Conservation (phyloP, 1,140 invertebrate genomes). For the Drosophila nigrodunni region DNA sequence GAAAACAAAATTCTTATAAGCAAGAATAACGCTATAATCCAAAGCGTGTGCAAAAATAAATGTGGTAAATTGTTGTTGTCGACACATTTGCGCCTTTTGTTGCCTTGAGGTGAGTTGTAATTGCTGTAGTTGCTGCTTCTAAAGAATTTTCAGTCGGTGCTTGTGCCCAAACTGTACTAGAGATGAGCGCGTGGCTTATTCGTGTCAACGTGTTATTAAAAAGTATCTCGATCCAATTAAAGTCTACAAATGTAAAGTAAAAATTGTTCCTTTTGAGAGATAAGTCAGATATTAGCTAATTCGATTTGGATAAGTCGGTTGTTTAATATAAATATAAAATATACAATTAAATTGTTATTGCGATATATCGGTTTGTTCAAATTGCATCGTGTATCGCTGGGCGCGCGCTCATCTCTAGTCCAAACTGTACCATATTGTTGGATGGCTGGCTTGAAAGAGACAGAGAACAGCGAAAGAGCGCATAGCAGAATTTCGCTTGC, state of each 20-base stretch:
- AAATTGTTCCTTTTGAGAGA: background rate
- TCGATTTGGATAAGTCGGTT: background rate
- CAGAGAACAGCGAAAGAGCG: constrained; percentile 12
- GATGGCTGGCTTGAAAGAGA: constrained; percentile 12
- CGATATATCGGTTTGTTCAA: background rate
- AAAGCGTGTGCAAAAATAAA: constrained; percentile 23
- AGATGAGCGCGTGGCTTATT: constrained; percentile 35
- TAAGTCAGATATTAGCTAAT: background rate
- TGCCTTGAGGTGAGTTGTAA: constrained; percentile 45
- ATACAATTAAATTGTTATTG: background rate
- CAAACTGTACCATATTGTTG: constrained; percentile 77
- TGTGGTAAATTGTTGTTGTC: constrained; percentile 31
- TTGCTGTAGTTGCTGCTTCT: constrained; percentile 31
- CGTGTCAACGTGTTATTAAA: constrained; percentile 9
- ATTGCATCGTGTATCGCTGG: background rate
- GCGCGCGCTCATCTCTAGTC: constrained; percentile 39
- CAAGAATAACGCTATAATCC: constrained; percentile 8
- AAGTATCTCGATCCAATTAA: background rate
- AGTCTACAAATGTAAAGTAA: background rate
- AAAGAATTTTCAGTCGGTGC: constrained; percentile 25
- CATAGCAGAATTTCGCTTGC: constrained; percentile 17
- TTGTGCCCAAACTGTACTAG: constrained; percentile 46
- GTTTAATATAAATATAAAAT: background rate
- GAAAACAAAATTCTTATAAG: constrained; percentile 21
- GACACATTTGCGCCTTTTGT: constrained; percentile 46